Evolutionary conservation across 2,113 vertebrate genomes (phyloP), one percentile per base, ranked within the genome.

Genomic region (Acinonyx jubatus): DNA sequence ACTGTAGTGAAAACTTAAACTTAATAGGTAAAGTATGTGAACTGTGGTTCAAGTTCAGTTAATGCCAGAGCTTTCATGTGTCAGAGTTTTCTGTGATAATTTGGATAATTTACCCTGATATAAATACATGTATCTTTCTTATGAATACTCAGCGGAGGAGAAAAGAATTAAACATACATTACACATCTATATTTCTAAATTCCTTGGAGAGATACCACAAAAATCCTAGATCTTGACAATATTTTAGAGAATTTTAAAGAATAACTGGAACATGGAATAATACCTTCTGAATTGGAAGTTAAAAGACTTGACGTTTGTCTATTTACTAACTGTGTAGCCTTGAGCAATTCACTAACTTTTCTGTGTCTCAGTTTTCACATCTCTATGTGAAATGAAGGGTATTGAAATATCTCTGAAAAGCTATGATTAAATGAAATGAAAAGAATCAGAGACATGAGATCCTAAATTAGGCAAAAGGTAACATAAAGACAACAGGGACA

Each of bases 361-460:
- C 57, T 81, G 5, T 11, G 48, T 89, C 69, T 84, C 61, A 61
- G n/a, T 69, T 85, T 93, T 93, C 45, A 81, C 2, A 50, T 27
- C 57, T 81, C n/a, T 96, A 92, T 23, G 21, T 61, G 57, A 95
- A 94, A 92, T 31, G 36, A 86, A 95, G 12, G 27, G 21, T n/a
- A 14, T 25, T 81, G 2, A 82, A 66, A 69, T 55, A 31, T 15
- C 63, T 73, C 79, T 93, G 38, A 94, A 97, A 95, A 90, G 6
- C 16, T 68, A 65, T 55, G 84, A 89, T 36, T 74, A 83, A 92
- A 27, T 87, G 19, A 96, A 97, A 81, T 45, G 36, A 90, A 90
- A 92, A 93, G 25, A 76, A 86, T 52, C n/a, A 93, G 18, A n/a
- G n/a, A 2, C 11, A 93, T 23, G 57, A 16, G 57, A 79, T 76